These are phyloP conservation scores for Lagocephalus sceleratus DNA, from an alignment of 2,797 vertebrate genomes.

Conservation along the genomic window DNA sequence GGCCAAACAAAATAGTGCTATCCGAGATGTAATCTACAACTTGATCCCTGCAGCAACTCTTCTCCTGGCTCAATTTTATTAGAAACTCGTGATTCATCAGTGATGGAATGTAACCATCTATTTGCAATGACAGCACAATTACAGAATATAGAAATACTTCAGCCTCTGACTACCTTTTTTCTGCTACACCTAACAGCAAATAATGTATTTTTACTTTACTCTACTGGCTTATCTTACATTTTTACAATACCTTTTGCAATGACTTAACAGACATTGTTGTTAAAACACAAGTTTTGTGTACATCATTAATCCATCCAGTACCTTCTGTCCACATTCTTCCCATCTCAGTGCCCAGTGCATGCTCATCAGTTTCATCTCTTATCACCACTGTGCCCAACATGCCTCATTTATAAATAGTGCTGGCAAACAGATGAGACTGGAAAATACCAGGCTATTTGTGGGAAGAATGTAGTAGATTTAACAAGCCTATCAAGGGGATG, in stretches of 20 bases:
- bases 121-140: no score
- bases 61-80: no score
- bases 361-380: slow-evolving; percentile 25
- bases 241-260: no score
- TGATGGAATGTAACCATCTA: no score
- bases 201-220: no score
- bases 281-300: no score
- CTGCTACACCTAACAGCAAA: no score
- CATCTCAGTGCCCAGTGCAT: slow-evolving; percentile 7
- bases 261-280: no score
- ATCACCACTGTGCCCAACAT: slow-evolving; percentile 29
- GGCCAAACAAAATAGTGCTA: slow-evolving; percentile 6
- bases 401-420: slow-evolving; percentile 56
- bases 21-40: slow-evolving; percentile 7
- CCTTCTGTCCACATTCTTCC: slow-evolving; percentile 7
- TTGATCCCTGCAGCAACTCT: not conserved
- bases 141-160: no score
- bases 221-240: no score
- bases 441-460: slow-evolving; percentile 55
- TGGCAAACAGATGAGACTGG: slow-evolving; percentile 44
- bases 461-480: slow-evolving; percentile 47
- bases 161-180: no score
- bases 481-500: slow-evolving; percentile 32
- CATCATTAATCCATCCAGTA: not conserved
- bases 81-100: no score